Evolutionary conservation across 2,888 invertebrate species (phyloP).

Genomic region (Marronus borbonicus): DNA sequence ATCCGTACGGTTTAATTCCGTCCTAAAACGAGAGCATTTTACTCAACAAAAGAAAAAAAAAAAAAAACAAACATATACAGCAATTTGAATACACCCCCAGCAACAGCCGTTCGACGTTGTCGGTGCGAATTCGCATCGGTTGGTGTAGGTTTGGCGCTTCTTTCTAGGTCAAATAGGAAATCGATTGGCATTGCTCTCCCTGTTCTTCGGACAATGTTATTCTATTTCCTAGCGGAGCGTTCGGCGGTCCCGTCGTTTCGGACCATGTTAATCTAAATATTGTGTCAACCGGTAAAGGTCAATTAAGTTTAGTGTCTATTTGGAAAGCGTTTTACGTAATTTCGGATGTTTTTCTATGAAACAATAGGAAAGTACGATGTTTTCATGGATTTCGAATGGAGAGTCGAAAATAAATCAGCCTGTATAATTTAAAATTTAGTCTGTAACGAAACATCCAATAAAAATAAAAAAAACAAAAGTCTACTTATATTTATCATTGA

Average conservation of each 20-base stretch:
- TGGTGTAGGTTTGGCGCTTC: slow-evolving; percentile 57
- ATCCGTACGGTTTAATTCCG: background rate
- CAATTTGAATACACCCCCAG: background rate
- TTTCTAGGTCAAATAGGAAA: slow-evolving; percentile 59
- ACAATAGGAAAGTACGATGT: too few species aligned
- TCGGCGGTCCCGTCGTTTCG: background rate
- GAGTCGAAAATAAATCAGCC: too few species aligned
- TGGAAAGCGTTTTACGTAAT: background rate
- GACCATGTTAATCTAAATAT: slow-evolving; percentile 25
- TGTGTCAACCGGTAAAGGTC: slow-evolving; percentile 21
- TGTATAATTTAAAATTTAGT: too few species aligned
- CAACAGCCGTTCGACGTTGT: background rate
- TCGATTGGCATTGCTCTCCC: slow-evolving; percentile 54
- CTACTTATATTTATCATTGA: too few species aligned
- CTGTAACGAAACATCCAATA: too few species aligned
- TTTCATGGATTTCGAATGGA: too few species aligned
- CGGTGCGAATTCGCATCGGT: slow-evolving; percentile 51
- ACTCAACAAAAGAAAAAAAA: background rate
- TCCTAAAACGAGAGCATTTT: background rate
- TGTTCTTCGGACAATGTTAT: slow-evolving; percentile 32
- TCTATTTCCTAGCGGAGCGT: slow-evolving; percentile 30
- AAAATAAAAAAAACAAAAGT: too few species aligned
- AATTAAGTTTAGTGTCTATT: slow-evolving; percentile 30
- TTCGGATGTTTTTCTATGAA: background rate
- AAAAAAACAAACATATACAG: background rate